Percentiles rank a stretch among this genome's conserved stretches.
These are phyloP conservation scores for Pterocles burchelli DNA, from an alignment of 2,113 vertebrate species.

Conservation along the genomic window DNA sequence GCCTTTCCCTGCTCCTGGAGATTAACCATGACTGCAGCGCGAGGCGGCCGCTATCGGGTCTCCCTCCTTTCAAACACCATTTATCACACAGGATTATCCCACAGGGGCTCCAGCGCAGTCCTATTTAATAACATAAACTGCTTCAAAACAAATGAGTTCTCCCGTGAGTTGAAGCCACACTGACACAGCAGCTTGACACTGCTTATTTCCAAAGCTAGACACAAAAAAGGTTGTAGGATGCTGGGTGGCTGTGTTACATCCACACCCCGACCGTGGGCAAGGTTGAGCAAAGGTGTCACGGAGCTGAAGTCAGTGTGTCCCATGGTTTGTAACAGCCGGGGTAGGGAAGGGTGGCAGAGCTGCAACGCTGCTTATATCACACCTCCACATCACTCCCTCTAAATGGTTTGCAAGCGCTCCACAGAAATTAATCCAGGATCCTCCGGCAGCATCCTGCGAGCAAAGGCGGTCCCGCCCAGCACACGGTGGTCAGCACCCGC, in stretches of 20 bases:
- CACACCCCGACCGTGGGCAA: rapidly evolving
- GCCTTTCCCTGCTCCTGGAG: background rate
- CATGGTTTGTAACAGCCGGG: rapidly evolving
- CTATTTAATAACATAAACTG: background rate
- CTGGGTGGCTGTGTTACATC: rapidly evolving
- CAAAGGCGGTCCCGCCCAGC: rapidly evolving
- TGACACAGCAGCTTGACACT: background rate
- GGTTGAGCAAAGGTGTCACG: rapidly evolving
- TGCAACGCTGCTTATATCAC: background rate
- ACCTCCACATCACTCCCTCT: background rate
- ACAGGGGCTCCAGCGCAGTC: background rate
- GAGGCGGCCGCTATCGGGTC: background rate
- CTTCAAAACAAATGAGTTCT: background rate
- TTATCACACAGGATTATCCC: background rate
- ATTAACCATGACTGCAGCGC: background rate
- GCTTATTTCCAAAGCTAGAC: background rate
- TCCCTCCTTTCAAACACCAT: constrained; percentile 18
- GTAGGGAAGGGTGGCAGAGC: background rate
- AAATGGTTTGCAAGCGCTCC: rapidly evolving
- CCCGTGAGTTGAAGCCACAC: background rate
- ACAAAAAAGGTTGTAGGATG: background rate
- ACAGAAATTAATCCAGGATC: rapidly evolving
- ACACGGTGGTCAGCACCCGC: rapidly evolving
- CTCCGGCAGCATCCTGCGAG: rapidly evolving
- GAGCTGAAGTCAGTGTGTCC: background rate